Conservation (phyloP, 2,113 vertebrate species). For the Oryzias curvinotus region DNA sequence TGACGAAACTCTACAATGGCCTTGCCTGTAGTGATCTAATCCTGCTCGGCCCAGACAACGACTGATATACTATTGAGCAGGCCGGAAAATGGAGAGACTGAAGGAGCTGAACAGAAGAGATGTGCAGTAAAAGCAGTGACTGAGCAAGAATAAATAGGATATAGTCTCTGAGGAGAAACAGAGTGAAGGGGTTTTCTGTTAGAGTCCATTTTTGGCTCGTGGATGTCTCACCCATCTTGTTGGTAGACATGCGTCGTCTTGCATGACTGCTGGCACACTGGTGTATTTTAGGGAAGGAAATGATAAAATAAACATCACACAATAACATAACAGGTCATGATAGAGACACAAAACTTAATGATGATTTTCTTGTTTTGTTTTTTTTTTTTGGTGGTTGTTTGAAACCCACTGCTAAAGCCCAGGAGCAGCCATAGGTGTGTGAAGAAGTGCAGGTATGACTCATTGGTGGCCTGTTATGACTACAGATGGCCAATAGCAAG, state of each 20-base stretch:
- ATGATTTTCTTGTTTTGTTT: constrained; percentile 16
- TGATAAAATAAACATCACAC: constrained; percentile 59
- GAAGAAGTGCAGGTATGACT: constrained; percentile 54
- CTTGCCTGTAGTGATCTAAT: constrained; percentile 62
- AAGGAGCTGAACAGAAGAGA: constrained; percentile 53
- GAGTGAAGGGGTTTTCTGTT: constrained; percentile 59
- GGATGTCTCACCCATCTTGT: constrained; percentile 32
- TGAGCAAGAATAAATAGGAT: constrained; percentile 63
- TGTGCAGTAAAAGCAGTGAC: constrained; percentile 42
- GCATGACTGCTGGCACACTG: constrained; percentile 47
- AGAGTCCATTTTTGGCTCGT: constrained; percentile 35
- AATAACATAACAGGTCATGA: constrained; percentile 31
- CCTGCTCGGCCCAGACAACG: constrained; percentile 43
- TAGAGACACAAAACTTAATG: not conserved
- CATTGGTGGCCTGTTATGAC: constrained; percentile 70
- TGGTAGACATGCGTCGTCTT: constrained; percentile 52
- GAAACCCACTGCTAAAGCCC: constrained; percentile 23
- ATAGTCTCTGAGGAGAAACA: constrained; percentile 46
- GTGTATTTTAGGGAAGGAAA: constrained; percentile 37
- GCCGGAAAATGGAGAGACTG: constrained; percentile 50
- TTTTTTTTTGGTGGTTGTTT: constrained; percentile 8
- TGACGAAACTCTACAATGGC: constrained; percentile 62
- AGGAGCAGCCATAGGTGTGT: constrained; percentile 37
- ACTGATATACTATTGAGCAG: constrained; percentile 46
- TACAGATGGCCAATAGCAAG: constrained; percentile 70